Base-by-base conservation (phyloP, 2,797 vertebrate species). In the Macrochelys suwanniensis region DNA sequence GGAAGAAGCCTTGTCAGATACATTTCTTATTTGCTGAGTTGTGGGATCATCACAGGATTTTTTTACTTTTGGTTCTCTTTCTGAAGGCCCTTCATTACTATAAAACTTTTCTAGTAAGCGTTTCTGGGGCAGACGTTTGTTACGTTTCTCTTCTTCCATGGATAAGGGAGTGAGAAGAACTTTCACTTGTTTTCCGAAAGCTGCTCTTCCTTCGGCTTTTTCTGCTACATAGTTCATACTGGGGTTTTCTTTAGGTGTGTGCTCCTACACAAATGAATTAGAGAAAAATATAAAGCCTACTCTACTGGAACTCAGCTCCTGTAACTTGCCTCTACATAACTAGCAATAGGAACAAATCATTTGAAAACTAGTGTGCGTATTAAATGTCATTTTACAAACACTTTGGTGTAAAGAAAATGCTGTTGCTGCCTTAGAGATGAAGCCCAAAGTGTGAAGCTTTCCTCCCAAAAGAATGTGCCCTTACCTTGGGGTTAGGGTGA, bases 131-230 rank as follows among this genome's bases (percentile, higher is more conserved):
- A 85, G 94, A 85, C 87, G 1, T 68, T 87, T 79, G 37, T 31
- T 61, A 74, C 65, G 21, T 31, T 94, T 89, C 33, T 91, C 89
- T 83, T 82, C 88, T 80, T 81, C 92, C 78, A 94, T 89, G 10
- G 91, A 87, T 80, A 96, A 86, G 3, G 95, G 96, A 4, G 85
- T 51, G 25, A 98, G 97, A 84, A 83, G 93, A 80, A 97, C 93
- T 91, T 85, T 95, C 86, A 89, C 84, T 85, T 89, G 87, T 90
- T 91, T 94, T 12, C 3, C 59, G 86, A 68, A 81, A 51, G 89
- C 21, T 84, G 80, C 51, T 42, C 84, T 28, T n/a, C 74, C 33
- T 23, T 23, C 13, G 25, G 82, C 90, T 84, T 76, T 93, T 88
- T 84, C 45, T 74, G 91, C 91, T 5, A 37, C 3, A 10, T 12